phyloP scores from a whole-genome alignment of 2,113 vertebrate genomes.

The Epinephelus lanceolatus region DNA sequence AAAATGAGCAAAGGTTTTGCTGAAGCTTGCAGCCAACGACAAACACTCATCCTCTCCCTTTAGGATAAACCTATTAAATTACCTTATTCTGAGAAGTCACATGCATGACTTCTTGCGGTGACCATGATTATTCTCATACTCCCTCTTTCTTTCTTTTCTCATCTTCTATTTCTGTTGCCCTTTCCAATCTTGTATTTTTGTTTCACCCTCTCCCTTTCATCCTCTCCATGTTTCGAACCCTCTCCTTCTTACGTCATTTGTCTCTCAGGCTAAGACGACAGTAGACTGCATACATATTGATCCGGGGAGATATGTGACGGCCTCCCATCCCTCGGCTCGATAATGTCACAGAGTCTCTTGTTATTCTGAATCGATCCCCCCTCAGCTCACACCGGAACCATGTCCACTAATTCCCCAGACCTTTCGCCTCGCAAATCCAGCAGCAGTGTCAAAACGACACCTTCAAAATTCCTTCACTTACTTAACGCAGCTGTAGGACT shows the following conservation, averaged over 20 bases:
- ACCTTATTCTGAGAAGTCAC: constrained; percentile 47
- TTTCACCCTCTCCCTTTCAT: constrained; percentile 19
- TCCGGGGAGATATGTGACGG: constrained; percentile 68
- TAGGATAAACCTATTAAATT: constrained; percentile 43
- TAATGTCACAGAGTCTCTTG: constrained; percentile 79
- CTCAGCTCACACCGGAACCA: constrained; percentile 47
- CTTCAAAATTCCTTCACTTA: constrained; percentile 47
- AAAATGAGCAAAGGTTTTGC: constrained; percentile 15
- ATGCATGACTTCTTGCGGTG: constrained; percentile 29
- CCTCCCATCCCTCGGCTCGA: constrained; percentile 67
- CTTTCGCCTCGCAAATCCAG: constrained; percentile 67
- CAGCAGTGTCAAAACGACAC: constrained; percentile 36
- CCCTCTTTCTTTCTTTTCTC: not conserved
- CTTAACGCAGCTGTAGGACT: constrained; percentile 22
- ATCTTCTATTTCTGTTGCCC: constrained; percentile 42
- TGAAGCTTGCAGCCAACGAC: constrained; percentile 16
- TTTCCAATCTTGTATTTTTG: constrained; percentile 33
- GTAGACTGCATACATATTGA: constrained; percentile 74
- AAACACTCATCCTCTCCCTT: constrained; percentile 26
- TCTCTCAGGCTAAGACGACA: constrained; percentile 61
- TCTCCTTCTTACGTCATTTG: constrained; percentile 54
- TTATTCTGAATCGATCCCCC: constrained; percentile 75
- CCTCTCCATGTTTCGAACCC: constrained; percentile 26
- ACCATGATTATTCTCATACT: constrained; percentile 24
- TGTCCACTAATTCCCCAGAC: constrained; percentile 69